These are phyloP conservation scores for Oscheius sp. DNA, from an alignment of 2,888 invertebrate species.

Conservation along the genomic window DNA sequence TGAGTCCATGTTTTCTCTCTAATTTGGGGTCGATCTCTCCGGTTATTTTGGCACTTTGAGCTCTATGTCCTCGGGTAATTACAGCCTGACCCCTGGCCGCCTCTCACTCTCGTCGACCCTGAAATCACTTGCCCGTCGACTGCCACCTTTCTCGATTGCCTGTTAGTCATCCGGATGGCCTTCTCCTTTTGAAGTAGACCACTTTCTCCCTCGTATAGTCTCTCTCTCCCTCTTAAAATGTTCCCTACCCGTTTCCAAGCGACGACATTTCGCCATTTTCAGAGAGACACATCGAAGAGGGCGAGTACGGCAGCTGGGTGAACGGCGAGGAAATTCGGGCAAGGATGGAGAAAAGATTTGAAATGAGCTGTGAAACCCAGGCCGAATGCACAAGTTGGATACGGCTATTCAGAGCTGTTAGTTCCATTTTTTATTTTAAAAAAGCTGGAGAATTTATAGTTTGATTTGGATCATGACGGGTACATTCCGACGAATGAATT, in stretches of 20 bases:
- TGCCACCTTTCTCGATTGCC: too few species aligned
- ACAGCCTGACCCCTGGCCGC: neutral
- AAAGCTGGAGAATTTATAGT: constrained; percentile 22
- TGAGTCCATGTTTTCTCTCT: neutral
- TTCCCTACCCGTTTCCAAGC: too few species aligned
- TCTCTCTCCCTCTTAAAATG: too few species aligned
- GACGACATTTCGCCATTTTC: too few species aligned
- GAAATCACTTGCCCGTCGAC: neutral
- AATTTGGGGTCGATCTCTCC: neutral
- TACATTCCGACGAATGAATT: constrained; percentile 74
- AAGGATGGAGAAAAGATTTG: constrained; percentile 22
- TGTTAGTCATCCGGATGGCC: too few species aligned
- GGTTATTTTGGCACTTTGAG: too few species aligned
- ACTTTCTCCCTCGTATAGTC: too few species aligned
- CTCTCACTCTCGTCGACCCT: constrained; percentile 1
- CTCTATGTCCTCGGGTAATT: too few species aligned
- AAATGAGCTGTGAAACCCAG: constrained; percentile 30
- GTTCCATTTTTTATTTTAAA: constrained; percentile 14
- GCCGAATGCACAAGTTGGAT: constrained; percentile 49
- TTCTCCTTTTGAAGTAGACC: too few species aligned
- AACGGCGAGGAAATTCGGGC: constrained; percentile 8
- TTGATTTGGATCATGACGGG: constrained; percentile 73
- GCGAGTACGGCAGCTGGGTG: constrained; percentile 9
- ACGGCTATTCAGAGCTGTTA: constrained; percentile 59
- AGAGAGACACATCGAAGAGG: constrained; percentile 10